Evolutionary conservation across 2,888 invertebrate genomes (phyloP), one percentile per base, ranked within the genome.

Genomic region (Liodrosophila aerea): DNA sequence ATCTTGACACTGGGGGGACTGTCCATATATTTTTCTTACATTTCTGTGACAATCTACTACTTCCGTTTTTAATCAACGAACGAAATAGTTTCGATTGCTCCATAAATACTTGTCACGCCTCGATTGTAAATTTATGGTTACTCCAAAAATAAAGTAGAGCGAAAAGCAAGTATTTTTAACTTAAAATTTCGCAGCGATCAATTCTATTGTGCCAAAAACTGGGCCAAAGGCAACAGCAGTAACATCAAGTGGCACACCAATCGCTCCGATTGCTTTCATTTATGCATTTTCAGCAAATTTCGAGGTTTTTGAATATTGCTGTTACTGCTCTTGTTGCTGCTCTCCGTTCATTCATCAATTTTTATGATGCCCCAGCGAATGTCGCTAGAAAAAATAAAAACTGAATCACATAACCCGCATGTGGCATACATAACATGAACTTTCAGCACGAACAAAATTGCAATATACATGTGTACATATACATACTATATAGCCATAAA

Each of bases 341-440:
- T 7, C 3, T 1, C 49, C 18, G 39, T 27, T 62, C 73, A 83
- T 83, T 64, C 75, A 81, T 81, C 80, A 81, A 83, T 71, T 81
- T 81, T 81, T 83, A 81, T 80, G 77, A 75, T 47, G 64, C 84
- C 73, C 80, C 61, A 66, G 84, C 68, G 84, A 68, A 58, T 61
- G 65, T 61, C 54, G 65, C 39, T 50, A 44, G 22, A 15, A 41
- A 39, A 44, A 56, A 51, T 40, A 41, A 45, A 41, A 61, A 56
- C n/a, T 4, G 40, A 50, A 58, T 44, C 37, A 49, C 43, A 13
- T 27, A 18, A 43, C 56, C 50, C 41, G 39, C 63, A 34, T 13
- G 51, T 40, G 12, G 49, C 37, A 16, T 59, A 53, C 34, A 11
- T 27, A 34, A n/a, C 50, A n/a, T 18, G 22, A 0, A 9, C 4